Evolutionary conservation across 2,113 vertebrate species (phyloP).

Genomic region (Gorilla gorilla): DNA sequence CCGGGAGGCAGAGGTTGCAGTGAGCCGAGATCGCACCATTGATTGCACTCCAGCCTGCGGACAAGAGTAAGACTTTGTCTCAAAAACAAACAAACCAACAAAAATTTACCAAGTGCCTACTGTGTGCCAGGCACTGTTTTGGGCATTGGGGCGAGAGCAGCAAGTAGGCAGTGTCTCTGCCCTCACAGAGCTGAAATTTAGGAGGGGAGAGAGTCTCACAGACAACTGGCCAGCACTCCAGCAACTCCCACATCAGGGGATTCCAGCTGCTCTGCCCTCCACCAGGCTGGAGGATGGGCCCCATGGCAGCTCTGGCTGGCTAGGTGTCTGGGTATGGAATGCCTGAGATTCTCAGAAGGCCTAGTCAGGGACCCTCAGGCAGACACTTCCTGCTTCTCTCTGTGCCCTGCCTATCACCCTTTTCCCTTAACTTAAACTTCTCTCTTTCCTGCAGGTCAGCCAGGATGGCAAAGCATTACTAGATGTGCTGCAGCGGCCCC

Average conservation of each 20-base stretch:
- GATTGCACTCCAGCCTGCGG: too few species aligned
- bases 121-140: background rate
- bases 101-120: too few species aligned
- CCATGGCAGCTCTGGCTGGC: background rate
- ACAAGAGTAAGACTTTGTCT: too few species aligned
- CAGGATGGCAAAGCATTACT: constrained; percentile 97
- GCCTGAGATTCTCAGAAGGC: background rate
- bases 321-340: background rate
- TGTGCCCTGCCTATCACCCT: background rate
- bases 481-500: constrained; percentile 96
- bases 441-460: constrained; percentile 89
- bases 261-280: background rate
- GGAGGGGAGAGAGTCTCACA: background rate
- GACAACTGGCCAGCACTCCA: too few species aligned
- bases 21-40: too few species aligned
- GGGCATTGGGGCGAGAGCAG: background rate
- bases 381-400: too few species aligned
- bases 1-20: too few species aligned
- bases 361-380: background rate
- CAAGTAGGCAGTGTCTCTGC: background rate
- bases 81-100: too few species aligned
- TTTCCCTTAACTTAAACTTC: background rate
- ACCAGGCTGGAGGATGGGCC: too few species aligned
- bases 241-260: background rate
- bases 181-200: background rate